Base-by-base conservation (phyloP, 2,888 invertebrate species). In the Eugnorisma glareosa region DNA sequence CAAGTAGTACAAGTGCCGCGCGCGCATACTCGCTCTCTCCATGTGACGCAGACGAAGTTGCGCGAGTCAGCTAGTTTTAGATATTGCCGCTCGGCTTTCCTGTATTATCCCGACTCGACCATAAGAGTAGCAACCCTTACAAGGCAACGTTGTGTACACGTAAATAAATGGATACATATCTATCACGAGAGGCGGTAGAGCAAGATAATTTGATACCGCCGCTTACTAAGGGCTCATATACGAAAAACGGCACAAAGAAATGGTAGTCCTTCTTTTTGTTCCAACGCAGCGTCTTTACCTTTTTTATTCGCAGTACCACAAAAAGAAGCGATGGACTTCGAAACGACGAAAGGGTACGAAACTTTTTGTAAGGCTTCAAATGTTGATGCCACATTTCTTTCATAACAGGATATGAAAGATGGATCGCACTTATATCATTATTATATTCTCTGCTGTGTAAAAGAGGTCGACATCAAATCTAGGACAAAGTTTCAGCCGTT, bases 131-230 rank as follows among this genome's bases (percentile, higher is more conserved):
- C 64, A 64, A 64, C 64, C 64, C n/a, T 40, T 11, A 70, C 48
- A 70, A 28, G 45, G 45, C 54, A 45, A 28, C 66, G 67, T 75
- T 71, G 59, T n/a, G 35, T 51, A 81, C 77, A 73, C 51, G 64
- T 67, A 84, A 87, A 89, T 85, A 86, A 88, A 89, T 87, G 80
- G 86, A 85, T 84, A 84, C 72, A 79, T 82, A 86, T 90, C 86
- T 87, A 90, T 91, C 89, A 91, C 88, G 79, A 73, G 73, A 79
- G 40, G 87, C 84, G 81, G 79, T 82, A 85, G 85, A 54, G 89
- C 85, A 87, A 77, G 83, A 90, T 89, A 90, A 92, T 90, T 87
- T 84, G 85, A 89, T 89, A 89, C 87, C 83, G 81, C 67, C 37
- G 57, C 76, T 81, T 77, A 84, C 84, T 79, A 59, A 73, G 66